Base-by-base conservation (phyloP, 1,140 invertebrate species). In the Stegodyphus mimosarum region DNA sequence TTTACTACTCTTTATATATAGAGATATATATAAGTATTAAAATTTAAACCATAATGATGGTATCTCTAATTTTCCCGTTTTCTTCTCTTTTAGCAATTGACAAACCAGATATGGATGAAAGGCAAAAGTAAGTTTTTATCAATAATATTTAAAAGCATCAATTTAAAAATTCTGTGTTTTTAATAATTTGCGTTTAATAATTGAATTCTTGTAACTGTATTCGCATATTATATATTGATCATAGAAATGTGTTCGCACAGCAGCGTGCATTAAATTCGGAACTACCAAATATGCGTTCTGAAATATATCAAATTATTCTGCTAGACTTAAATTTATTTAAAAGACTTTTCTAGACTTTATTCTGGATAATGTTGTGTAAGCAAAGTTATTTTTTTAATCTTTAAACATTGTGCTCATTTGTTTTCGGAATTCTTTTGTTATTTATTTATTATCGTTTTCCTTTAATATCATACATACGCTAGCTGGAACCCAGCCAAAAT, bases 81-180 rank as follows among this genome's bases (percentile, higher is more conserved):
- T 52, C 7, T 73, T 74, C 51, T 52, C 4, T 77, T 77, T 18
- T 17, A 76, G 73, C 73, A 10, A 84, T 84, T 49, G 83, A 84
- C 48, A 84, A 76, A 18, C 74, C 83, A n/a, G 83, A 84, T 15
- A 69, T 84, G 66, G 83, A 84, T 51, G 83, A 84, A 84, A 84
- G 83, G 64, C 83, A 84, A 76, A 84, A 84, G 83, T 84, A 71
- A 76, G 83, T 66, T 7, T 15, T 7, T 72, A 49, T 72, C 0
- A 6, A 11, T 49, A 15, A 11, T 18, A 18, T 67, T 7, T 15
- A 15, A 18, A 67, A 67, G 17, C 17, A 9, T 15, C 7, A 67
- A 67, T 9, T 18, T 15, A 67, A 18, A 15, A 18, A 15, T 2
- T 15, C 7, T 18, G 2, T 2, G 5, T 18, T 67, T 17, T 67